Percentiles rank a stretch among this genome's conserved stretches.
phyloP scores from a whole-genome alignment of 2,113 vertebrate genomes.

The Nyctibius bracteatus region DNA sequence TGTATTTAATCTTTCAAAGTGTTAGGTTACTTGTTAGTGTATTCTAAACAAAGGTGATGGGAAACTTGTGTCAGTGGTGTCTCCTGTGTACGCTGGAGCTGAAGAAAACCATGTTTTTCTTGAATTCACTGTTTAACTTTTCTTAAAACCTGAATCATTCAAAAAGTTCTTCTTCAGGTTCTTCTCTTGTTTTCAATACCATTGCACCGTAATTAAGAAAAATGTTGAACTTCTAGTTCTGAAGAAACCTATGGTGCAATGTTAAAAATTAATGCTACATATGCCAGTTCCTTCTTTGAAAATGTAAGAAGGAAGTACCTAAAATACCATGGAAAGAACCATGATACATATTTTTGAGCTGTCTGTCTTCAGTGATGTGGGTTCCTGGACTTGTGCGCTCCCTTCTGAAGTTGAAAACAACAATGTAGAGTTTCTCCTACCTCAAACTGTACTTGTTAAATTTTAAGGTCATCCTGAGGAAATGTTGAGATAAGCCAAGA shows the following conservation, averaged over 20 bases:
- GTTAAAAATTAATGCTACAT: background rate
- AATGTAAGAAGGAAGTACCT: background rate
- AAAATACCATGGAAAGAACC: background rate
- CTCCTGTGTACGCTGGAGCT: background rate
- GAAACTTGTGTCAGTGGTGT: background rate
- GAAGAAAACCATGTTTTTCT: background rate
- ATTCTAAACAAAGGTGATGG: conserved; percentile 24
- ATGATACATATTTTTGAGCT: background rate
- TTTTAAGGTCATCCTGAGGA: background rate
- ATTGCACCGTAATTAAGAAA: background rate
- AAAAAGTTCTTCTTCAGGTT: background rate
- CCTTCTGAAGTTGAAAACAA: background rate
- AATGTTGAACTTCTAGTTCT: background rate
- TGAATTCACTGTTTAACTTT: background rate
- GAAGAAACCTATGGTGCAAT: background rate
- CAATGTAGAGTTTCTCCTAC: background rate
- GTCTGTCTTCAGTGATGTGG: background rate
- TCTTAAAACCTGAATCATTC: background rate
- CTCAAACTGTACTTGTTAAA: background rate
- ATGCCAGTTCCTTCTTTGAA: background rate
- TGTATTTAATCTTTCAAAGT: conserved; percentile 26
- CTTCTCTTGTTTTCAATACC: background rate
- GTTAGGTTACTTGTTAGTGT: conserved; percentile 16
- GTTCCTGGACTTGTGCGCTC: background rate
- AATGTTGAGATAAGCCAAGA: background rate